Percentiles rank a stretch among this genome's conserved stretches.
Conservation (phyloP, 2,113 vertebrate genomes). For the Syrrhaptes paradoxus region DNA sequence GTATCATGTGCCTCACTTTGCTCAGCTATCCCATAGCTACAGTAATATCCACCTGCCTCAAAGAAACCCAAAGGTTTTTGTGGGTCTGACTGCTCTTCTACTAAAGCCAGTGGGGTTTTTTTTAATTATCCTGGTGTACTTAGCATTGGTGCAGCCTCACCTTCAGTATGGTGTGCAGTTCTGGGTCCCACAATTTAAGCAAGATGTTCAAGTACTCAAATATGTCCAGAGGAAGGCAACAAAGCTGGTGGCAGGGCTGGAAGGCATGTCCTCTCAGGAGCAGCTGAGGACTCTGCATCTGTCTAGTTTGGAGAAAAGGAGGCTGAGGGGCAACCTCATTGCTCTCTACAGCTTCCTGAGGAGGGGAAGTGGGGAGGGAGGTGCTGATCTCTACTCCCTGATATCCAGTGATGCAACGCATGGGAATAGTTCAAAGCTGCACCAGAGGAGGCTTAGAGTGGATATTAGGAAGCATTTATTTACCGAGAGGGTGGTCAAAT, state of each 20-base stretch:
- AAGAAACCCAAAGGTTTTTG: not conserved
- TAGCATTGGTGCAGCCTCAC: not conserved
- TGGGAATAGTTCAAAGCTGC: not conserved
- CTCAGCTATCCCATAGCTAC: not conserved
- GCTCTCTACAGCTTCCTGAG: not conserved
- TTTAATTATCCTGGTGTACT: not conserved
- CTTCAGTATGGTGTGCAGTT: not conserved
- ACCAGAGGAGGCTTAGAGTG: not conserved
- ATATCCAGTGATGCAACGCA: rapidly evolving
- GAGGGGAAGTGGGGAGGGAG: not conserved
- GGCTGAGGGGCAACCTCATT: not conserved
- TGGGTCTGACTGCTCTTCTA: not conserved
- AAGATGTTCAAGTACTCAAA: not conserved
- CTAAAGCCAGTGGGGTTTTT: not conserved
- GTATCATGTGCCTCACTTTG: not conserved
- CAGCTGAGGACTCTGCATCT: not conserved
- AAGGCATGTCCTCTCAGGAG: not conserved
- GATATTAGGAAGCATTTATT: not conserved
- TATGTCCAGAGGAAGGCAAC: not conserved
- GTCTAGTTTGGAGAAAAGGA: not conserved
- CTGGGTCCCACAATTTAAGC: not conserved
- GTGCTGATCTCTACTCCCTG: not conserved
- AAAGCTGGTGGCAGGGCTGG: not conserved
- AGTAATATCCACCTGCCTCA: not conserved
- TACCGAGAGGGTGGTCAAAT: not conserved